These are phyloP conservation scores for Thunnus albacares DNA, from an alignment of 2,797 vertebrate species.

Conservation along the genomic window DNA sequence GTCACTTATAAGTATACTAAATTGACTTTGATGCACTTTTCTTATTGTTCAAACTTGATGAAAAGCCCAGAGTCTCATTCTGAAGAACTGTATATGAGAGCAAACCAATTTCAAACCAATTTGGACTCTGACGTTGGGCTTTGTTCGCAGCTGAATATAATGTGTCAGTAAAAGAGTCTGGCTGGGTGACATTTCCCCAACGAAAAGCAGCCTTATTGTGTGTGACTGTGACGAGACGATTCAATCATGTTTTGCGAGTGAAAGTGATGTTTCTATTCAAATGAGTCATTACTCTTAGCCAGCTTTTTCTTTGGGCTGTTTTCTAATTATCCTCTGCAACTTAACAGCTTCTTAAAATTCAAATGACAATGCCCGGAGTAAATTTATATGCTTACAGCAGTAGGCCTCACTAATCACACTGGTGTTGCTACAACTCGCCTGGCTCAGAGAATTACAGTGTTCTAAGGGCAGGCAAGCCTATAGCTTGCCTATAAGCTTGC, in stretches of 20 bases:
- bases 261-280: slow-evolving; percentile 63
- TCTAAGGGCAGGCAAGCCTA: not conserved
- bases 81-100: not conserved
- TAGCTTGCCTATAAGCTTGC: not conserved
- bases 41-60: not conserved
- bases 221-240: slow-evolving; percentile 50
- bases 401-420: slow-evolving; percentile 37
- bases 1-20: not conserved
- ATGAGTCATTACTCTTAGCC: slow-evolving; percentile 41
- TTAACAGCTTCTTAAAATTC: slow-evolving; percentile 58
- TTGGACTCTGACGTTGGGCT: slow-evolving; percentile 37
- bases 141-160: slow-evolving; percentile 57
- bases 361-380: slow-evolving; percentile 46
- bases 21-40: not conserved
- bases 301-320: slow-evolving; percentile 44
- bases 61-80: slow-evolving; percentile 23
- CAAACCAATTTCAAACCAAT: slow-evolving; percentile 22
- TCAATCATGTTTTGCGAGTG: slow-evolving; percentile 50
- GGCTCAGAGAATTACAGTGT: slow-evolving; percentile 9
- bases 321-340: slow-evolving; percentile 63
- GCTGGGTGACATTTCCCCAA: slow-evolving; percentile 38
- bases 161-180: slow-evolving; percentile 37
- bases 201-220: slow-evolving; percentile 40
- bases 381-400: slow-evolving; percentile 47
- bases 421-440: slow-evolving; percentile 22